Percentiles rank a stretch among this genome's conserved stretches.
phyloP scores from a whole-genome alignment of 1,140 invertebrate species.

The Drosophila tsacasi region DNA sequence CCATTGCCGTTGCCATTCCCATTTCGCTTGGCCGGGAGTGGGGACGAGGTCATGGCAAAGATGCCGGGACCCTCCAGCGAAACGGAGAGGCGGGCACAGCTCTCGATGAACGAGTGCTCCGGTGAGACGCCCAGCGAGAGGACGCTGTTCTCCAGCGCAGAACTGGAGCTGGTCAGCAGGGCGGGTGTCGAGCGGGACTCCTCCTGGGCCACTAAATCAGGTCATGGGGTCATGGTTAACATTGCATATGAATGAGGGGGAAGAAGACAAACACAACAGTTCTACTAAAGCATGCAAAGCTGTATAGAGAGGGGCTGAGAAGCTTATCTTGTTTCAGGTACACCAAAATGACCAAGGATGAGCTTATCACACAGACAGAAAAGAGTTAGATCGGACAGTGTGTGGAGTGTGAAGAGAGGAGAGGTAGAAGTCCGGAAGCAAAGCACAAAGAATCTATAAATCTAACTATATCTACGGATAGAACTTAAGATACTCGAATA shows the following conservation, averaged over 20 bases:
- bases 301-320: slow-evolving; percentile 1
- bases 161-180: slow-evolving; percentile 89
- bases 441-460: slow-evolving; percentile 40
- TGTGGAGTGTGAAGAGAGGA: slow-evolving; percentile 7
- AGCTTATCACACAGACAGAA: slow-evolving; percentile 43
- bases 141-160: slow-evolving; percentile 85
- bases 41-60: slow-evolving; percentile 80
- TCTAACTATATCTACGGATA: slow-evolving; percentile 29
- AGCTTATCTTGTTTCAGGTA: slow-evolving; percentile 15
- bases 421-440: slow-evolving; percentile 25
- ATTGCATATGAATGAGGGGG: slow-evolving; percentile 36
- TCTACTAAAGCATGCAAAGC: slow-evolving; percentile 42
- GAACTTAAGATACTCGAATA: not conserved
- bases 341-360: slow-evolving; percentile 44
- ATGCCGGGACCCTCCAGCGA: slow-evolving; percentile 89
- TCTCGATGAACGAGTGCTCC: slow-evolving; percentile 93
- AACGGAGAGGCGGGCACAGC: slow-evolving; percentile 93
- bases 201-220: slow-evolving; percentile 87
- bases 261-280: slow-evolving; percentile 20
- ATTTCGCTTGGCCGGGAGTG: slow-evolving; percentile 64
- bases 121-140: slow-evolving; percentile 92
- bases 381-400: slow-evolving; percentile 46
- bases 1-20: slow-evolving; percentile 49
- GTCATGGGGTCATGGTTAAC: slow-evolving; percentile 39
- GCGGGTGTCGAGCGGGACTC: slow-evolving; percentile 94